Evolutionary conservation across 2,888 invertebrate species (phyloP), one percentile per base, ranked within the genome.

Genomic region (Lissonota sp.): DNA sequence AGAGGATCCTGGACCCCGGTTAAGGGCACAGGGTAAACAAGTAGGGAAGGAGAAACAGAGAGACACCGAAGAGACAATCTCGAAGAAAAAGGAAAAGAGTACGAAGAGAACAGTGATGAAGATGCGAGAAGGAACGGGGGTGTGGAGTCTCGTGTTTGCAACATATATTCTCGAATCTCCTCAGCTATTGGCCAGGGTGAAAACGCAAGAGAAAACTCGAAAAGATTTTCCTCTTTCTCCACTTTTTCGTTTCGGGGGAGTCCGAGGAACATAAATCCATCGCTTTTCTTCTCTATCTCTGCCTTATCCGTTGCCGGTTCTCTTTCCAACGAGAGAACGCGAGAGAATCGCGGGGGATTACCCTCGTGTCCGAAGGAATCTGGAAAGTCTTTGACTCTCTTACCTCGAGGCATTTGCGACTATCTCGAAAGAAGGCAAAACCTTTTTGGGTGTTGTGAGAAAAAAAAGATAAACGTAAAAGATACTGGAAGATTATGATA

Each of bases 221-320:
- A 55, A 14, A 37, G 44, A 4, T 44, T 16, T 26, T 55, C 5
- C 39, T 37, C 58, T 16, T 10, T 8, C 16, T 66, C n/a, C n/a
- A 46, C 46, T 70, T 70, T 66, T 51, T 8, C 53, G 46, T 70
- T 73, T 12, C 64, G 40, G 44, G 49, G 26, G 62, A 77, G 76
- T 63, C 77, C 72, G 53, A 76, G 60, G 40, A 79, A 69, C 87
- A 91, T 91, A 90, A 91, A 91, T 91, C 89, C 87, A 89, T 90
- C 89, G 86, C 86, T 88, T 87, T 87, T 86, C 86, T 87, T 55
- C 84, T 89, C 86, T 90, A 89, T 89, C 88, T 89, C 85, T 80
- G 80, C 86, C 86, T 86, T 86, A 87, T 86, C 86, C 84, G 64
- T 84, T 83, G 86, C 85, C 14, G 26, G 57, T 72, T 58, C 53